A percentile compares a stretch with the other conserved stretches of the same genome.
phyloP scores from a whole-genome alignment of 2,113 vertebrate species.

The Diadophis punctatus region DNA sequence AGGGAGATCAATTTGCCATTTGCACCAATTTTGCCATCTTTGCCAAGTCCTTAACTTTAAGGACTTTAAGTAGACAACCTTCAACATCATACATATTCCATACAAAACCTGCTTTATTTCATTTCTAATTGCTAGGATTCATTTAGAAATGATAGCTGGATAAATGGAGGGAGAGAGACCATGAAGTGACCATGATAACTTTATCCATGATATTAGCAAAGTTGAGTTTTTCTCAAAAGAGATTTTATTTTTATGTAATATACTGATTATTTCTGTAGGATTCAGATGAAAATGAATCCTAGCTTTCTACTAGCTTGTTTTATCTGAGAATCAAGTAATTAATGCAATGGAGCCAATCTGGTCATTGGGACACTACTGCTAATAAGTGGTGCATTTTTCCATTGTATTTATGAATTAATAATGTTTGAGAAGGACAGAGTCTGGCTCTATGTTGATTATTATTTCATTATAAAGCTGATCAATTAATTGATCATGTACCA shows the following conservation, averaged over 20 bases:
- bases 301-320: not conserved
- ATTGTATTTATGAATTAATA: not conserved
- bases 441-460: not conserved
- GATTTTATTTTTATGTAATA: not conserved
- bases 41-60: not conserved
- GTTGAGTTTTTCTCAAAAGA: not conserved
- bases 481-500: not conserved
- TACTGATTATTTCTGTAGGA: not conserved
- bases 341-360: not conserved
- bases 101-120: not conserved
- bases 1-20: not conserved
- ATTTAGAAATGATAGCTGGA: not conserved
- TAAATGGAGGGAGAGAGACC: not conserved
- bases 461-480: not conserved
- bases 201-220: not conserved
- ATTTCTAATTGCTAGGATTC: not conserved
- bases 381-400: not conserved
- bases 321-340: not conserved
- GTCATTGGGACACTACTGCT: not conserved
- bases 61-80: not conserved
- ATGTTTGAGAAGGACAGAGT: not conserved
- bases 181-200: not conserved
- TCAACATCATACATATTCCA: not conserved
- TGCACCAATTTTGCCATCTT: not conserved
- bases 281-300: not conserved